Base-by-base conservation (phyloP, 2,888 invertebrate genomes). In the Cryptocheilus praepositus region DNA sequence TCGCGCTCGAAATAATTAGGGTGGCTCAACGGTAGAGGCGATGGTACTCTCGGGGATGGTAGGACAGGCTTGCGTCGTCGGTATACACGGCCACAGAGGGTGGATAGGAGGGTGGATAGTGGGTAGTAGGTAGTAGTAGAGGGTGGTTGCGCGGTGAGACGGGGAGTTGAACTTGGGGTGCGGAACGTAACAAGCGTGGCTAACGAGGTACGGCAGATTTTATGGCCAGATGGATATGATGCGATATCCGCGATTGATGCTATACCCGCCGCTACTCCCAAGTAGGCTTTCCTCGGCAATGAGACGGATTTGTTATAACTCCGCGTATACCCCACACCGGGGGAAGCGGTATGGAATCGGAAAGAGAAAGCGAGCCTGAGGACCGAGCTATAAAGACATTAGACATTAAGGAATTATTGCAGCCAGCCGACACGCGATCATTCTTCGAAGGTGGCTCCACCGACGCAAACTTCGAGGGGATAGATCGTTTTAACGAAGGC, bases 121-220 rank as follows among this genome's bases (percentile, higher is more conserved):
- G n/a, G n/a, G n/a, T n/a, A n/a, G n/a, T n/a, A n/a, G n/a, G n/a
- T n/a, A n/a, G n/a, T n/a, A n/a, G n/a, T n/a, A n/a, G n/a, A n/a
- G 49, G 4, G 7, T 43, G 53, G 2, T 3, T 13, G 8, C 13
- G 52, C 11, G 54, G 19, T 44, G 43, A 22, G 21, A 15, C 11
- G 22, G 61, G 55, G 67, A 45, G 61, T 60, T 61, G 71, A 70
- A 73, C 80, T 81, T 80, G 78, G 82, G 78, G 83, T 79, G 79
- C 76, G 75, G 78, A 81, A 79, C 81, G 81, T 85, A 86, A 87
- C 85, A 86, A 86, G 86, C 85, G 83, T 82, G 67, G 85, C 85
- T 87, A 87, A 87, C 87, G 86, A 87, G 87, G 83, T 83, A 76
- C 82, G 72, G 81, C 82, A 84, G 86, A 86, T 87, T 87, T 87